Percentiles rank a stretch among this genome's conserved stretches.
Evolutionary conservation across 2,113 vertebrate species (phyloP).

Genomic region (Albula goreensis): DNA sequence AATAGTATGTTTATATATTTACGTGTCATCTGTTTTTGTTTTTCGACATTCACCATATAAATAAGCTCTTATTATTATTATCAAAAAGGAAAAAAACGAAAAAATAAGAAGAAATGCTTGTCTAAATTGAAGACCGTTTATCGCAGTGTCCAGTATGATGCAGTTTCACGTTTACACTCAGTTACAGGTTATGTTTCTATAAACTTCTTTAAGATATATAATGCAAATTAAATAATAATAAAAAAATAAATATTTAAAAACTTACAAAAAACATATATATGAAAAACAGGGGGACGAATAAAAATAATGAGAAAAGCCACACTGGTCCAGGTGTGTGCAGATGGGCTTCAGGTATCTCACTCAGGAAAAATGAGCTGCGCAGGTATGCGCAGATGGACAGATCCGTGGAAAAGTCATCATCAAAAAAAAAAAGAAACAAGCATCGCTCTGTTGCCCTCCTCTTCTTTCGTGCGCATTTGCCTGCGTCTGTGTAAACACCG

Average conservation of each 20-base stretch:
- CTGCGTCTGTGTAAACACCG: too few relatives aligned
- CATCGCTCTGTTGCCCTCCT: constrained; percentile 53
- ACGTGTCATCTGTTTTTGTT: constrained; percentile 82
- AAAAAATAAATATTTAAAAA: constrained; percentile 29
- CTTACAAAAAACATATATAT: constrained; percentile 28
- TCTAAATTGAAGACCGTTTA: constrained; percentile 82
- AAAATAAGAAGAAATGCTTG: constrained; percentile 73
- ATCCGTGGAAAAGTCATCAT: constrained; percentile 61
- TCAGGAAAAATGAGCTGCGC: constrained; percentile 95
- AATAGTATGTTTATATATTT: constrained; percentile 78
- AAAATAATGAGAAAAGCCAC: constrained; percentile 62
- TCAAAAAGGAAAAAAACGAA: constrained; percentile 52
- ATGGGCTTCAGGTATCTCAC: constrained; percentile 93
- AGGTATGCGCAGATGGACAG: constrained; percentile 70
- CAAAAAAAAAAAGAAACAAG: not conserved
- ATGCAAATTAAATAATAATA: constrained; percentile 65
- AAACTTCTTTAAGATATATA: constrained; percentile 77
- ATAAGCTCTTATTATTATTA: constrained; percentile 84
- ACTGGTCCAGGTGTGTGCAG: constrained; percentile 79
- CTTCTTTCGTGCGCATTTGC: constrained; percentile 65
- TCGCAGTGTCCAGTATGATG: constrained; percentile 82
- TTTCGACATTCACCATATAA: constrained; percentile 87
- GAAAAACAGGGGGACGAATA: constrained; percentile 16
- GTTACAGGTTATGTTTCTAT: constrained; percentile 78
- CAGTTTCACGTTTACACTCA: constrained; percentile 87